Evolutionary conservation across 2,888 invertebrate genomes (phyloP), one percentile per base, ranked within the genome.

Genomic region (Drosophila leonis): DNA sequence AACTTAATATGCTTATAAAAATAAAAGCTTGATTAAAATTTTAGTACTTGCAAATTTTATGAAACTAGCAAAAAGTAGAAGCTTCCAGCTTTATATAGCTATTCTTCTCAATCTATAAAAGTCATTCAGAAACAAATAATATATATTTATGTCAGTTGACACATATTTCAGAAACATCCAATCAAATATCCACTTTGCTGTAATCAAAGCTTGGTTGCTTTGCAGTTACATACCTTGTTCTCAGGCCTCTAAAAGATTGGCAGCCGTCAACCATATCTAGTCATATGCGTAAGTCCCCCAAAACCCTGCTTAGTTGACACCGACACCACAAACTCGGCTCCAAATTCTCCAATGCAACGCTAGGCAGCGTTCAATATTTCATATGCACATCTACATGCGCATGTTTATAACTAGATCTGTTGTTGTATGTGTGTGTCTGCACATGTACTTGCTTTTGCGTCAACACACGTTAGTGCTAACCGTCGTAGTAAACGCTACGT

Each of bases 331-430:
- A 64, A 35, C 55, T 72, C 72, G 67, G 66, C 51, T 64, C 72
- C 63, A 7, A 75, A 62, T 72, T 76, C 69, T 82, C 57, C 55
- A 65, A 63, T 72, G 74, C 41, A 72, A 57, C 56, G 72, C 56
- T 54, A 49, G 66, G 64, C 75, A 79, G 82, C 64, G 78, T 78
- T 75, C 87, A 86, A 86, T 83, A 88, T 80, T 83, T 83, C 87
- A 88, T 86, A 86, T 80, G 72, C 78, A 72, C 77, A 64, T 75
- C 74, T 64, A 13, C 44, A 12, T 20, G 15, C 13, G 65, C 59
- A 52, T 75, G 78, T 64, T 69, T 62, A 61, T 56, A 42, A 24
- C 48, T 57, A 31, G 59, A 49, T 61, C 41, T 66, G 41, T 51
- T 27, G 46, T 57, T 12, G 48, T 54, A 57, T 49, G 39, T 54